phyloP scores from a whole-genome alignment of 2,797 vertebrate genomes.

The Momotus momota region DNA sequence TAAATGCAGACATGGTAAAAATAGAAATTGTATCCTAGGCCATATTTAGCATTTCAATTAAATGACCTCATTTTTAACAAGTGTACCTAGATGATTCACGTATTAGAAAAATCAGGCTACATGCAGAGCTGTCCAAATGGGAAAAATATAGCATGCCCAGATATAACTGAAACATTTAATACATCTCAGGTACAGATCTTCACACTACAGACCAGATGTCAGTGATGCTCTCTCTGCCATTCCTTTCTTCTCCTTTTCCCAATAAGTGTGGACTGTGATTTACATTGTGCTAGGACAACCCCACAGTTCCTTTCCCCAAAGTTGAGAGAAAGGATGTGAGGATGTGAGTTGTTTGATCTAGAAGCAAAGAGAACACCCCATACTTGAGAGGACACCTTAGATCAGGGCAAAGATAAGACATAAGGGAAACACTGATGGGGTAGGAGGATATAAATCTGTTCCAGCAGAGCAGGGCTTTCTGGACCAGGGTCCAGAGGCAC shows the following conservation, averaged over 20 bases:
- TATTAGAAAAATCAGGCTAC: slow-evolving; percentile 27
- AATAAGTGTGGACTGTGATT: neutral
- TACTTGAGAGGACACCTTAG: neutral
- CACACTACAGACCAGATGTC: neutral
- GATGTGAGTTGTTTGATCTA: neutral
- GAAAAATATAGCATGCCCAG: neutral
- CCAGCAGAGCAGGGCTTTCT: neutral
- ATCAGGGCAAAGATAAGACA: neutral
- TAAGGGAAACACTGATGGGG: neutral
- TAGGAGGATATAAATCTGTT: neutral
- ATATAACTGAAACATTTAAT: neutral
- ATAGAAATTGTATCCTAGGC: slow-evolving; percentile 23
- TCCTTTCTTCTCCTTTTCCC: neutral
- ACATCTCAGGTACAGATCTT: neutral
- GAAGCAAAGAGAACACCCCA: neutral
- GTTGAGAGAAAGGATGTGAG: neutral
- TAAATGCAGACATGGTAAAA: slow-evolving; percentile 25
- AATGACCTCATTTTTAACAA: slow-evolving; percentile 54
- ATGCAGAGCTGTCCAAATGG: neutral
- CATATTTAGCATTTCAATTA: slow-evolving; percentile 52
- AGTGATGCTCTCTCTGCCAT: neutral
- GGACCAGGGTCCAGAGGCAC: neutral
- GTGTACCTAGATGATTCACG: slow-evolving; percentile 42
- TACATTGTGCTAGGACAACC: neutral
- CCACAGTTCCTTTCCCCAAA: neutral